Conservation (phyloP, 2,113 vertebrate genomes). For the Petromus typicus region DNA sequence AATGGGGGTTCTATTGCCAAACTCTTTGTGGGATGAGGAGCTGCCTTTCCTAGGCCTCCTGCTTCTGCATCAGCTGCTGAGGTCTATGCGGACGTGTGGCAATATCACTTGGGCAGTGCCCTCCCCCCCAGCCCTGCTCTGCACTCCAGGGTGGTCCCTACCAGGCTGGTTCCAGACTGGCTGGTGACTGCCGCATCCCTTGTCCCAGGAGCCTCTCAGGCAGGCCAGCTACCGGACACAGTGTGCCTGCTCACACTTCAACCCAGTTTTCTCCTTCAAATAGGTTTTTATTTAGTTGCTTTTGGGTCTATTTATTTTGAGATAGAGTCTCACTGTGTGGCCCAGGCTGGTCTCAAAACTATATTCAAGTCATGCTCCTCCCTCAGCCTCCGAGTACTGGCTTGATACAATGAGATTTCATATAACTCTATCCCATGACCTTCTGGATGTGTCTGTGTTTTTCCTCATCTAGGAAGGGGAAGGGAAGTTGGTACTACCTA, state of each 20-base stretch:
- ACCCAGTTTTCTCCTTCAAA: neutral
- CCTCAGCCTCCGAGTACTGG: neutral
- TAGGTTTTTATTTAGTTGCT: neutral
- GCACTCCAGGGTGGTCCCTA: neutral
- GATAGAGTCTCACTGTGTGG: neutral
- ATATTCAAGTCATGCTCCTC: neutral
- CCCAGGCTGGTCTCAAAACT: neutral
- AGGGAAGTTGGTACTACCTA: neutral
- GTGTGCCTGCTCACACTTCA: accelerated
- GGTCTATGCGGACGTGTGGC: neutral
- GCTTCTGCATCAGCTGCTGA: neutral
- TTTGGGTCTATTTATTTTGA: neutral
- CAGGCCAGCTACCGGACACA: neutral
- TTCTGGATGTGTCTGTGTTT: neutral
- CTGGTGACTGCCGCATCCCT: neutral
- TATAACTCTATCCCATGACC: neutral
- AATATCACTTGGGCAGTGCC: neutral
- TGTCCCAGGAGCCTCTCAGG: neutral
- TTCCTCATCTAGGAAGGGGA: neutral
- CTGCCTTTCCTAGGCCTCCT: neutral
- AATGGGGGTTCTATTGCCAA: slow-evolving; percentile 14
- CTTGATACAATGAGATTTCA: neutral
- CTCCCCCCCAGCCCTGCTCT: neutral
- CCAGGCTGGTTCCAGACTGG: neutral
- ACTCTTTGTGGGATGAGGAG: slow-evolving; percentile 57